A percentile compares a stretch with the other conserved stretches of the same genome.
phyloP scores from a whole-genome alignment of 2,113 vertebrate genomes.

The Neopipo cinnamomea region DNA sequence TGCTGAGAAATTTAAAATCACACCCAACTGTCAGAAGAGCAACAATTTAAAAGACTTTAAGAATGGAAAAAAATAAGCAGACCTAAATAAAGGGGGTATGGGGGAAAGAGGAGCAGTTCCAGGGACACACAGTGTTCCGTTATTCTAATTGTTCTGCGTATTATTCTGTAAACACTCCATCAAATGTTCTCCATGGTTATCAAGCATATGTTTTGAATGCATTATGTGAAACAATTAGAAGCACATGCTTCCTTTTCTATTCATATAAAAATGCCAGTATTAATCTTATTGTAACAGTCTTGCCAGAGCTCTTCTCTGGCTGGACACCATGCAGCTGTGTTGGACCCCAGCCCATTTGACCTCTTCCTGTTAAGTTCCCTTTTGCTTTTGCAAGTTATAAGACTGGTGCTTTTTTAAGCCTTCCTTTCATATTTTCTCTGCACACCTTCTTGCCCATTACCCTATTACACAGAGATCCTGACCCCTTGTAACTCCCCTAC shows the following conservation, averaged over 20 bases:
- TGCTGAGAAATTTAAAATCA: not conserved
- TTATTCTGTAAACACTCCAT: conserved; percentile 16
- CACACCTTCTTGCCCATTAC: not conserved
- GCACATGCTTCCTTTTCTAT: not conserved
- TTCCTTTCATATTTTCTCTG: not conserved
- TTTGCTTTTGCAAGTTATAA: not conserved
- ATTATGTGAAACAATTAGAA: conserved; percentile 25
- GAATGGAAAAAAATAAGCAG: not conserved
- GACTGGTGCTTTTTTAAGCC: not conserved
- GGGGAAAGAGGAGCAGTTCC: not conserved
- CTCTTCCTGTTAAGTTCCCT: not conserved
- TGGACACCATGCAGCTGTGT: not conserved
- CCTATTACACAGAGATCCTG: rapidly evolving
- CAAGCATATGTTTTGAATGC: conserved; percentile 16
- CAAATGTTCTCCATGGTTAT: not conserved
- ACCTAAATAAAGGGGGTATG: not conserved
- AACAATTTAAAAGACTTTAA: not conserved
- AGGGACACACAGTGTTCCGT: not conserved
- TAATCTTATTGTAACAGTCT: not conserved
- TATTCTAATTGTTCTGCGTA: conserved; percentile 13
- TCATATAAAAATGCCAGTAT: not conserved
- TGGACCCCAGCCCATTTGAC: not conserved
- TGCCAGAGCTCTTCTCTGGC: not conserved
- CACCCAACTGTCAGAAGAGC: not conserved
- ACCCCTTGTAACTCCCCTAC: no score